Evolutionary conservation across 2,888 invertebrate species (phyloP), one percentile per base, ranked within the genome.

Genomic region (Erpobdella octoculata): DNA sequence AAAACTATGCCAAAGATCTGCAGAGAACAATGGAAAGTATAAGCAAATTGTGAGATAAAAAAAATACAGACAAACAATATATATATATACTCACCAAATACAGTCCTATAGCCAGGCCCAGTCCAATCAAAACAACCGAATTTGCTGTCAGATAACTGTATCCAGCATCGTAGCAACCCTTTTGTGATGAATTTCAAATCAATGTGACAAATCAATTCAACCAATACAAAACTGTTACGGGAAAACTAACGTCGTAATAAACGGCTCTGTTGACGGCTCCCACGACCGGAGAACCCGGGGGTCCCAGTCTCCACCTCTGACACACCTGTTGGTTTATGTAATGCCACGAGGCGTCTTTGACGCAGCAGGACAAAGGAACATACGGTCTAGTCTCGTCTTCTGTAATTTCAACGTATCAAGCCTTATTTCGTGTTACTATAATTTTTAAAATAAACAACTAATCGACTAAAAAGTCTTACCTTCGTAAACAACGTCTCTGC

Each of bases 191-290:
- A 9, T 28, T 41, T 28, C 9, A 58, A 70, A 21, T 53, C 25
- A 37, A 59, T 61, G 12, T 12, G n/a, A 33, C 18, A 9, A 3
- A 61, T 5, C 3, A 12, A 28, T 36, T 38, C 25, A n/a, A 3
- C 21, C 18, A 46, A 5, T 66, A 18, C 21, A 37, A 38, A 38
- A 25, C 36, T 15, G 6, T 18, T 9, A 66, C 38, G 25, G 38
- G 36, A 65, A 37, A 65, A 65, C 25, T 37, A 21, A 77, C 77
- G 53, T 74, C 48, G 61, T 77, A 77, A 70, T 77, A 75, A 25
- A 77, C 70, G 2, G 76, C 77, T n/a, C 75, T 64, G 74, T 77
- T 77, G 38, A 75, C 70, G 41, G 77, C 77, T 25, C 77, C 77
- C 37, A 70, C 72, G 36, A 71, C 73, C 0, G 72, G 74, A 12